Evolutionary conservation across 2,888 invertebrate species (phyloP).

Genomic region (Biston stratarius): DNA sequence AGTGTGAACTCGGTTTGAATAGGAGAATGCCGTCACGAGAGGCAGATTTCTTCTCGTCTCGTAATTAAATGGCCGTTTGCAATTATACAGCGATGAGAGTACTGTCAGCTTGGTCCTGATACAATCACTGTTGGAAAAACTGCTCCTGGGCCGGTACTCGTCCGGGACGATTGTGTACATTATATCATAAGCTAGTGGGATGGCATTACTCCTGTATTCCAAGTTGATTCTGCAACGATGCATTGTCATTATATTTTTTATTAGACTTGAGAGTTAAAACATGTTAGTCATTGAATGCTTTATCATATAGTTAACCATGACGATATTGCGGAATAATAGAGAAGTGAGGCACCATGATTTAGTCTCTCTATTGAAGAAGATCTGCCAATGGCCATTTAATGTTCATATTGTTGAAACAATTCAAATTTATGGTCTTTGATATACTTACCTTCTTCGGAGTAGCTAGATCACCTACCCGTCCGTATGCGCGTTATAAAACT

Average conservation of each 20-base stretch:
- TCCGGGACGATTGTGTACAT: not conserved
- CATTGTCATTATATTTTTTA: not conserved
- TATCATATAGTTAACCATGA: not conserved
- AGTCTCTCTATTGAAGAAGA: not conserved
- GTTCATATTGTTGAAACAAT: no score
- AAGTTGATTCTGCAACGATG: not conserved
- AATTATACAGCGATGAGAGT: constrained; percentile 28
- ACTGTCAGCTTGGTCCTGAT: not conserved
- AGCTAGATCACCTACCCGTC: no score
- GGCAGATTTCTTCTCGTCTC: constrained; percentile 42
- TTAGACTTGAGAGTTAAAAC: not conserved
- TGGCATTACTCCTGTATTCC: constrained; percentile 4
- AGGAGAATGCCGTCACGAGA: constrained; percentile 42
- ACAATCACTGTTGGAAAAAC: constrained; percentile 9
- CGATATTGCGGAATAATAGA: not conserved
- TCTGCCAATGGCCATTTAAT: no score
- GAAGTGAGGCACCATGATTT: not conserved
- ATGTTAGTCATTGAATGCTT: no score
- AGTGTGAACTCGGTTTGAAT: constrained; percentile 39
- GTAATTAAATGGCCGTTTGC: constrained; percentile 26
- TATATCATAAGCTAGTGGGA: constrained; percentile 9
- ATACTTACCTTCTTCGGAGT: no score
- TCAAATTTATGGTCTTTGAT: no score
- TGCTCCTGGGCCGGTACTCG: not conserved
- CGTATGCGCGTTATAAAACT: not conserved